These are phyloP conservation scores for Drosophila subquinaria DNA, from an alignment of 2,888 invertebrate species.

Conservation along the genomic window DNA sequence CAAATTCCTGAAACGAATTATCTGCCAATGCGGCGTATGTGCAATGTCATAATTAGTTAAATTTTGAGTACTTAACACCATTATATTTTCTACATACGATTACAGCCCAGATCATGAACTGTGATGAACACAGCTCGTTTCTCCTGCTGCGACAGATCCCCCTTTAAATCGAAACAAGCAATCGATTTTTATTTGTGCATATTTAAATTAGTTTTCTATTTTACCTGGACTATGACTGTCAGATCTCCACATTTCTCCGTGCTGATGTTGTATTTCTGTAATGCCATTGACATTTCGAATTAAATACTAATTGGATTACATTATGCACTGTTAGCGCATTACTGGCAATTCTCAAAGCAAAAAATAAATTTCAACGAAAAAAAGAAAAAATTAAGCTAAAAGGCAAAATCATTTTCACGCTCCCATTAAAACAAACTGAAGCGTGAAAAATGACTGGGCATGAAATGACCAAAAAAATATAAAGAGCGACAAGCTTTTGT, in stretches of 20 bases:
- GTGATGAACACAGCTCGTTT: slow-evolving; percentile 94
- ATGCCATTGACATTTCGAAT: slow-evolving; percentile 21
- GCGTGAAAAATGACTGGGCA: slow-evolving; percentile 73
- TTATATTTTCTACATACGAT: slow-evolving; percentile 87
- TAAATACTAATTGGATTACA: slow-evolving; percentile 39
- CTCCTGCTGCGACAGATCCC: slow-evolving; percentile 92
- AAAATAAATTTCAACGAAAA: slow-evolving; percentile 15
- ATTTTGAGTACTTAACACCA: not conserved
- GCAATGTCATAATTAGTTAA: not conserved
- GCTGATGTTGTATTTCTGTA: slow-evolving; percentile 91
- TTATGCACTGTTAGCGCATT: slow-evolving; percentile 20
- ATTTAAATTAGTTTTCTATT: not conserved
- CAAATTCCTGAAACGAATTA: slow-evolving; percentile 92
- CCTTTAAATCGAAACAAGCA: slow-evolving; percentile 86
- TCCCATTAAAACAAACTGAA: slow-evolving; percentile 62
- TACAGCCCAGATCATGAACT: slow-evolving; percentile 95
- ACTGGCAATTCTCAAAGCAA: slow-evolving; percentile 30
- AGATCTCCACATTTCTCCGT: slow-evolving; percentile 91
- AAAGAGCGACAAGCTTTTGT: slow-evolving; percentile 23
- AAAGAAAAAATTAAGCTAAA: slow-evolving; percentile 34
- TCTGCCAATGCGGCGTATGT: slow-evolving; percentile 86
- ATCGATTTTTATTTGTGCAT: not conserved
- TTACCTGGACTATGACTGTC: slow-evolving; percentile 92
- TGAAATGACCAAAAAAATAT: slow-evolving; percentile 82
- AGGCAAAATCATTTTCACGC: slow-evolving; percentile 65